Evolutionary conservation across 2,797 vertebrate species (phyloP).

Genomic region (Phoxinus dragarum): DNA sequence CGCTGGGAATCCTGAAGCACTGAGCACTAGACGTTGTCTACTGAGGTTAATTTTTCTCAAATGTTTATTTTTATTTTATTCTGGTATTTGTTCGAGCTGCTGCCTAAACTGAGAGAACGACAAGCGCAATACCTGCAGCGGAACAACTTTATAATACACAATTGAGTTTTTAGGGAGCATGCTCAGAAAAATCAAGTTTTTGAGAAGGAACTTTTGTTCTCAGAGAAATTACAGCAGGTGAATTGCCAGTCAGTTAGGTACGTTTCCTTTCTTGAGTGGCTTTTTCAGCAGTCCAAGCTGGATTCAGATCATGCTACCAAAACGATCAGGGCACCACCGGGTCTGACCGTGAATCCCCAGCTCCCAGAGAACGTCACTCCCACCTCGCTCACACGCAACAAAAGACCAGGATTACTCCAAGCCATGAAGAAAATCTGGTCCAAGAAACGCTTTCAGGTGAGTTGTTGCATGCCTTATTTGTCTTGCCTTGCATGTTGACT

Average conservation of each 20-base stretch:
- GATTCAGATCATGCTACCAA: conserved; percentile 68
- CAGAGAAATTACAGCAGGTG: conserved; percentile 17
- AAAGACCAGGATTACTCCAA: conserved; percentile 74
- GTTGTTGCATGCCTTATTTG: conserved; percentile 64
- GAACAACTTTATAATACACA: conserved; percentile 5
- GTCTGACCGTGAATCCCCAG: conserved; percentile 70
- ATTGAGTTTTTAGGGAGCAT: conserved; percentile 35
- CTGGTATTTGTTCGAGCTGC: conserved; percentile 48
- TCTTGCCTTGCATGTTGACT: conserved; percentile 28
- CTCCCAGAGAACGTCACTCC: conserved; percentile 69
- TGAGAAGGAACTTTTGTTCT: conserved; percentile 28
- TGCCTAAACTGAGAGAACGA: conserved; percentile 28
- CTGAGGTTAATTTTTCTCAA: conserved; percentile 49
- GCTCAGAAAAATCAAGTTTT: conserved; percentile 30
- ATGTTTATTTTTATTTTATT: background rate
- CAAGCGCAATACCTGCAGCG: conserved; percentile 19
- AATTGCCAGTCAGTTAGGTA: conserved; percentile 16
- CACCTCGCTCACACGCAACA: conserved; percentile 66
- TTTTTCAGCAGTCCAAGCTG: conserved; percentile 63
- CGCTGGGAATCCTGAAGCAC: conserved; percentile 59
- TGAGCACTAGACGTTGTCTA: conserved; percentile 66
- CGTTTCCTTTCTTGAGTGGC: conserved; percentile 55
- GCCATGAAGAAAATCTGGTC: conserved; percentile 90
- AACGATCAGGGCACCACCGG: conserved; percentile 62
- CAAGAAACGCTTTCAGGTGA: conserved; percentile 93